Evolutionary conservation across 1,140 invertebrate genomes (phyloP), one percentile per base, ranked within the genome.

Genomic region (Papilio polyxenes): DNA sequence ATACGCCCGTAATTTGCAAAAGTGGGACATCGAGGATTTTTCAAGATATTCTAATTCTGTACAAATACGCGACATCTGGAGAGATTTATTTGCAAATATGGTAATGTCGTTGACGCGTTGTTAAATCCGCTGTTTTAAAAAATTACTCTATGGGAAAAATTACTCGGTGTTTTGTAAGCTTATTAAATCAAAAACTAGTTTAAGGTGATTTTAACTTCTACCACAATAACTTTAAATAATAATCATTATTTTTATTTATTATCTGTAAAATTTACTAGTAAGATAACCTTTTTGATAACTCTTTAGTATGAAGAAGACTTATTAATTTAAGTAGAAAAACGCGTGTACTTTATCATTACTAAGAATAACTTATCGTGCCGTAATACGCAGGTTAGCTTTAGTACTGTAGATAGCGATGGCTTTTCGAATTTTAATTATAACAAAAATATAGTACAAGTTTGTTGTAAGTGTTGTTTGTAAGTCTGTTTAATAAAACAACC

Each of bases 1-100:
- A 83, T 40, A 31, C 65, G 75, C 20, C 0, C 75, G 75, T 49
- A 53, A 79, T 80, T 69, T 69, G 20, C 48, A 53, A 80, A 37
- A 80, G 78, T 80, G 78, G 78, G 78, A 20, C 78, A 80, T 80
- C 78, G 59, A 80, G 51, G 48, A 51, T n/a, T 44, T 31, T 79
- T 79, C 23, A 62, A 79, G 53, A 80, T 80, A 65, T 65, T 80
- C 23, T 69, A 80, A 69, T 65, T 44, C 40, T 48, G 44, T 48
- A 69, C 59, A 69, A 80, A 80, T 80, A 80, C 62, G 44, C n/a
- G 48, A 75, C 40, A 75, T 75, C 40, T 75, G 74, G 40, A 44
- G 20, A 23, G n/a, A 75, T 20, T 49, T 75, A 20, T 75, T 40
- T 31, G 44, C 31, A 44, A 10, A 48, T 20, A 75, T 75, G 44